Conservation (phyloP, 1,140 invertebrate species). For the Mamestra configurata region DNA sequence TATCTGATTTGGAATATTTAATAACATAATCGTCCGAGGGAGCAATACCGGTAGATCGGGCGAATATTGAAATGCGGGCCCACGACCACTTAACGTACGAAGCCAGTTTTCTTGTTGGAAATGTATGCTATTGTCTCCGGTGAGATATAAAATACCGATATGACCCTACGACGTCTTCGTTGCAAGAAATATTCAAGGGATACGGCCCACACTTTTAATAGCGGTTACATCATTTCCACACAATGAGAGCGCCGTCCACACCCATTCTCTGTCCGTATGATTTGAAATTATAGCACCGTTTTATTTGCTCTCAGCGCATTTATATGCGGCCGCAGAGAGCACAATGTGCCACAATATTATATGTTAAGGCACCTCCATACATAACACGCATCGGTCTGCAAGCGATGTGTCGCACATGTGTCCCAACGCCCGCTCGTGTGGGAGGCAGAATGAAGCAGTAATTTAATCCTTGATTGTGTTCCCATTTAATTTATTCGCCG, state of each 20-base stretch:
- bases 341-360: conserved; percentile 84
- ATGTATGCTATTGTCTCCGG: conserved; percentile 85
- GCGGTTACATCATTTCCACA: conserved; percentile 88
- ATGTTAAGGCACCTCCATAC: conserved; percentile 76
- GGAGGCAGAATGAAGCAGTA: conserved; percentile 83
- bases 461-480: conserved; percentile 87
- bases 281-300: conserved; percentile 88
- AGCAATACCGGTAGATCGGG: conserved; percentile 51
- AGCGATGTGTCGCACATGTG: conserved; percentile 78
- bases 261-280: conserved; percentile 88
- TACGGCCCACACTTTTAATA: conserved; percentile 88
- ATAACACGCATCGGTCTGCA: conserved; percentile 55
- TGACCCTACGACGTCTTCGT: conserved; percentile 85
- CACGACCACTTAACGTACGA: conserved; percentile 78
- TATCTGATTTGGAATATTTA: conserved; percentile 48
- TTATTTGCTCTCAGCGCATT: conserved; percentile 86
- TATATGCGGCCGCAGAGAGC: conserved; percentile 83
- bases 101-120: conserved; percentile 84
- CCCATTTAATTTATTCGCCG: conserved; percentile 83
- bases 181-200: conserved; percentile 87
- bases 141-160: conserved; percentile 87
- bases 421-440: conserved; percentile 75
- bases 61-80: conserved; percentile 72
- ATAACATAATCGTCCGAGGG: conserved; percentile 59
- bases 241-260: conserved; percentile 87